phyloP scores from a whole-genome alignment of 2,797 vertebrate species.

The Anguilla anguilla region DNA sequence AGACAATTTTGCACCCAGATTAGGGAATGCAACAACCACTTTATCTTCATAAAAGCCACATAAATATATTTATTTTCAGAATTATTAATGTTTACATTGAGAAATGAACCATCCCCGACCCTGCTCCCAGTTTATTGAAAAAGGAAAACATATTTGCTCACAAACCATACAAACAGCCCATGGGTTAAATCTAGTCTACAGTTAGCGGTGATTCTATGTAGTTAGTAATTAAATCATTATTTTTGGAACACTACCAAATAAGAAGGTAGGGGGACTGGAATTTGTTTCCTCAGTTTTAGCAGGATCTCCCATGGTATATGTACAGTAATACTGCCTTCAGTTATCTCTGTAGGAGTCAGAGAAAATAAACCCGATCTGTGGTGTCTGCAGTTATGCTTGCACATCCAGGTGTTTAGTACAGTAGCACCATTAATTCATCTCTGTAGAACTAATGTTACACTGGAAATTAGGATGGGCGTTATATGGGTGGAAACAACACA shows the following conservation, averaged over 20 bases:
- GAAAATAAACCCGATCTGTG: not conserved
- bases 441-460: not conserved
- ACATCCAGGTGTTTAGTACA: not conserved
- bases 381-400: not conserved
- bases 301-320: not conserved
- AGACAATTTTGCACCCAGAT: not conserved
- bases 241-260: not conserved
- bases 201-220: not conserved
- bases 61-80: constrained; percentile 6
- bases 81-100: constrained; percentile 14
- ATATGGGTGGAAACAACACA: not conserved
- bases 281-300: not conserved
- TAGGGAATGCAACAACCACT: not conserved
- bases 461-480: not conserved
- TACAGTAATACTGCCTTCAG: not conserved
- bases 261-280: not conserved
- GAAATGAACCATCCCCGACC: not conserved
- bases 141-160: not conserved
- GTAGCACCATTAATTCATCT: not conserved
- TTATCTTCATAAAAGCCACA: not conserved
- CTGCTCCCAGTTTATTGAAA: not conserved
- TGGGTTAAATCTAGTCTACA: not conserved
- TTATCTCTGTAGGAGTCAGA: not conserved
- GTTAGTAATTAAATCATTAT: not conserved
- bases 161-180: not conserved